phyloP scores from a whole-genome alignment of 2,888 invertebrate species.

The Plusia festucae region DNA sequence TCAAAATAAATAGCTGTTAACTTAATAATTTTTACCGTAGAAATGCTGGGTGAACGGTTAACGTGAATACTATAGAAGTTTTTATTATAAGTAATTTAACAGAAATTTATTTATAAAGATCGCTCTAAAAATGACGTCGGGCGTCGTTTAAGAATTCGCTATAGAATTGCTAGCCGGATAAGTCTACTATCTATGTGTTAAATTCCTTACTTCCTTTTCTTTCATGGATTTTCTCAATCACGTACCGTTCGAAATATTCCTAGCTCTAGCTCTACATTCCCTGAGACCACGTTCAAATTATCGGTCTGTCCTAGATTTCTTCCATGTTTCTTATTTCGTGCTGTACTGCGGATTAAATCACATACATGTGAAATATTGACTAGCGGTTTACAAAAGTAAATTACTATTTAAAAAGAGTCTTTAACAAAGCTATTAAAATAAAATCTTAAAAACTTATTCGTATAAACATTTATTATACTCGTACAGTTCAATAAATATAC shows the following conservation, averaged over 20 bases:
- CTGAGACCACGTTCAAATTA: conserved; percentile 31
- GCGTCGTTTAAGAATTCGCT: not conserved
- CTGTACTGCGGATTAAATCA: not conserved
- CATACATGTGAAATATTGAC: not conserved
- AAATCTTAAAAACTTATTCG: no score
- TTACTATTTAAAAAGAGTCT: not conserved
- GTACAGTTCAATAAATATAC: no score
- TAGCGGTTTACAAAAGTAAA: not conserved
- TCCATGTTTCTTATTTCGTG: conserved; percentile 14
- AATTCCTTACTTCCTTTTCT: conserved; percentile 17
- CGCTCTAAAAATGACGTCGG: no score
- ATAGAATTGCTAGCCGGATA: not conserved
- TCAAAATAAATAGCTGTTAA: not conserved
- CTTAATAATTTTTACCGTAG: not conserved
- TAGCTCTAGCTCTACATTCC: conserved; percentile 19
- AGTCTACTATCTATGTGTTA: conserved; percentile 22
- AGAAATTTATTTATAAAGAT: no score
- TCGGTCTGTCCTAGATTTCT: conserved; percentile 27
- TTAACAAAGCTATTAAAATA: no score
- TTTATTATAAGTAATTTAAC: no score
- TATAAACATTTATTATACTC: no score
- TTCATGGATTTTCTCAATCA: conserved; percentile 26
- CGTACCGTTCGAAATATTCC: conserved; percentile 34
- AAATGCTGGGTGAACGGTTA: no score
- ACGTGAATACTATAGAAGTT: no score